Base-by-base conservation (phyloP, 2,888 invertebrate genomes). In the Deroplatys truncata region DNA sequence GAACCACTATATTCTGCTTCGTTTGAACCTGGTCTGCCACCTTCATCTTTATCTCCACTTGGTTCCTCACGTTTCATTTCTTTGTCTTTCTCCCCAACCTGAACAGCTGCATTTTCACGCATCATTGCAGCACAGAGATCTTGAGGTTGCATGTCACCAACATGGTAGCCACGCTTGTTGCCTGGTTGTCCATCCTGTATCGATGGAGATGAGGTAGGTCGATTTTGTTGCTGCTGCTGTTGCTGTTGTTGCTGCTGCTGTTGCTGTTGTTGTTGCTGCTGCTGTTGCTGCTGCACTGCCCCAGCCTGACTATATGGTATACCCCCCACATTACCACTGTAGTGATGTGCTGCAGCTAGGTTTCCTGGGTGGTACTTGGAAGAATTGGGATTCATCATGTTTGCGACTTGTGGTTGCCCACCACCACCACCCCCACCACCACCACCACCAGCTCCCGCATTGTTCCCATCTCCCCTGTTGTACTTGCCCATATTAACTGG, bases 401-500 rank as follows among this genome's bases (percentile, higher is more conserved):
- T 90, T 29, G 56, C 28, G 35, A 90, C 90, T 85, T 90, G 90
- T 28, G 90, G 88, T 35, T 89, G 89, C 49, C 88, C 89, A 82
- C 82, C 82, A 82, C 82, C 82, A 29, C 82, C 87, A 72, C 56
- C 56, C 56, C 56, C 56, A 72, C 56, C 56, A 72, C 56, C 56
- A 49, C 85, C 85, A 87, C 87, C 87, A 72, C 86, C 86, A 83
- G 86, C 82, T 56, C 84, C 82, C 43, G 88, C 88, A 85, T 90
- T 90, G 29, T 72, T 89, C 83, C 91, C 91, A 90, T 94, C 94
- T 0, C 94, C 93, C 90, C 94, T 95, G 72, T 95, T 95, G 92
- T 95, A 96, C 94, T 96, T 96, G 91, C 95, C 95, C 90, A 96
- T 94, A 85, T 92, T 93, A 90, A 94, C 94, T 90, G 95, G 95